Percentiles rank a stretch among this genome's conserved stretches.
Evolutionary conservation across 2,113 vertebrate species (phyloP).

Genomic region (Euleptes europaea): DNA sequence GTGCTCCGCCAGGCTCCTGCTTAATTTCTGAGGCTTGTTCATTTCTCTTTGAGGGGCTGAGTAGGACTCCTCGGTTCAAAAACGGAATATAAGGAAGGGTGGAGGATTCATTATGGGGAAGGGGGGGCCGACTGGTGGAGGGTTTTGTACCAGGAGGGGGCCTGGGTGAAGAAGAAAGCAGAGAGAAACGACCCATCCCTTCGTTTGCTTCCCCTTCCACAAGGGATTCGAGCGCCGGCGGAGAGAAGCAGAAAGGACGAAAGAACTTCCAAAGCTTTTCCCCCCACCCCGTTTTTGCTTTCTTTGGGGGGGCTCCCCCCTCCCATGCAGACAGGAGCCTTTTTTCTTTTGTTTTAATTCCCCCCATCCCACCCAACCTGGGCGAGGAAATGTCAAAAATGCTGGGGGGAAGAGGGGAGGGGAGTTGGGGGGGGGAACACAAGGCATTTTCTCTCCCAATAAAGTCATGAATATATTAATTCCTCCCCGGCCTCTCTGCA

Average conservation of each 20-base stretch:
- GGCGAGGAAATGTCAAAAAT: background rate
- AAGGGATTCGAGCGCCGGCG: too few species aligned
- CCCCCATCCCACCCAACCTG: background rate
- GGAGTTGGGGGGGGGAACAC: too few species aligned
- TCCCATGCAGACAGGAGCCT: background rate
- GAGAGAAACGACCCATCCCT: too few species aligned
- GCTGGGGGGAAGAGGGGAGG: background rate
- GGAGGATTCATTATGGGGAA: too few species aligned
- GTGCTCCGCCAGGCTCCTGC: too few species aligned
- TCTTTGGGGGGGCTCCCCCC: background rate
- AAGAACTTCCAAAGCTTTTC: background rate
- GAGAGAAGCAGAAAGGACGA: background rate
- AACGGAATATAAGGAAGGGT: too few species aligned
- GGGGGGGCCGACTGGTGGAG: background rate
- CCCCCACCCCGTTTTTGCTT: background rate
- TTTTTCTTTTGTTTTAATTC: background rate
- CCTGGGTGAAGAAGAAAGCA: too few species aligned
- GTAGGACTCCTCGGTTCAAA: too few species aligned
- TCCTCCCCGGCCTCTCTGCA: background rate
- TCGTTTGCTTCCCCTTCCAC: too few species aligned
- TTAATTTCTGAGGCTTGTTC: background rate
- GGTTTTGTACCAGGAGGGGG: too few species aligned
- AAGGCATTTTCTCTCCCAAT: background rate
- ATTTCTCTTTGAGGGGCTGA: background rate
- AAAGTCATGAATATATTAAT: background rate